phyloP scores from a whole-genome alignment of 2,113 vertebrate species.

The Morone chrysops region DNA sequence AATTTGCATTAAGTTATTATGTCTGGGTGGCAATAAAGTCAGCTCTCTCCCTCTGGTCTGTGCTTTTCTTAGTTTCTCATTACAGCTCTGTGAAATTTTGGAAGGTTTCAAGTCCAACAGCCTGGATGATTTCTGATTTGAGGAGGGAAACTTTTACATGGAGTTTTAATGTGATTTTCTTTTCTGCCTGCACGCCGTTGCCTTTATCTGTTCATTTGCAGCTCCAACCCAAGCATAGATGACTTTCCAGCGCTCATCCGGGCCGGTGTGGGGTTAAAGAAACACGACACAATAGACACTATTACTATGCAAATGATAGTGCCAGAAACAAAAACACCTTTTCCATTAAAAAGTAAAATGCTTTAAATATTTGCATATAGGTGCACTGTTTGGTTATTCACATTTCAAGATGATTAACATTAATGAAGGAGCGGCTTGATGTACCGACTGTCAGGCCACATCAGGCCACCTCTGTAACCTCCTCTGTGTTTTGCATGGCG shows the following conservation, averaged over 20 bases:
- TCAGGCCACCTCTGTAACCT: constrained; percentile 73
- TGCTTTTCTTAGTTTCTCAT: constrained; percentile 77
- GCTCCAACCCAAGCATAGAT: background rate
- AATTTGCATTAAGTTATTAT: constrained; percentile 88
- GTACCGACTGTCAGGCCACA: constrained; percentile 77
- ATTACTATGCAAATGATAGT: constrained; percentile 67
- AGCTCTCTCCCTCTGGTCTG: constrained; percentile 58
- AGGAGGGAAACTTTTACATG: constrained; percentile 53
- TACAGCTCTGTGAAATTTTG: constrained; percentile 68
- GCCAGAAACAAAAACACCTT: constrained; percentile 69
- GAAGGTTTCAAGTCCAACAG: constrained; percentile 55
- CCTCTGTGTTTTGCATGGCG: constrained; percentile 67
- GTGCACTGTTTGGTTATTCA: constrained; percentile 67
- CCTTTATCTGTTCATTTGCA: constrained; percentile 33
- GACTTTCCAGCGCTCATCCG: constrained; percentile 25
- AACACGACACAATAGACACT: constrained; percentile 49
- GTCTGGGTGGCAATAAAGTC: constrained; percentile 83
- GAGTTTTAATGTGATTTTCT: constrained; percentile 32
- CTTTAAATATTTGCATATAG: constrained; percentile 79
- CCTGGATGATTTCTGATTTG: constrained; percentile 42
- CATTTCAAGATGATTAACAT: constrained; percentile 79
- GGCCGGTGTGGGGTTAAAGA: constrained; percentile 43
- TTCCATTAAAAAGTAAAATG: constrained; percentile 77
- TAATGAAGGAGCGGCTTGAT: constrained; percentile 77
- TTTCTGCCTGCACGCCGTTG: background rate